phyloP scores from a whole-genome alignment of 2,888 invertebrate species.

The Sarcophaga variegata region DNA sequence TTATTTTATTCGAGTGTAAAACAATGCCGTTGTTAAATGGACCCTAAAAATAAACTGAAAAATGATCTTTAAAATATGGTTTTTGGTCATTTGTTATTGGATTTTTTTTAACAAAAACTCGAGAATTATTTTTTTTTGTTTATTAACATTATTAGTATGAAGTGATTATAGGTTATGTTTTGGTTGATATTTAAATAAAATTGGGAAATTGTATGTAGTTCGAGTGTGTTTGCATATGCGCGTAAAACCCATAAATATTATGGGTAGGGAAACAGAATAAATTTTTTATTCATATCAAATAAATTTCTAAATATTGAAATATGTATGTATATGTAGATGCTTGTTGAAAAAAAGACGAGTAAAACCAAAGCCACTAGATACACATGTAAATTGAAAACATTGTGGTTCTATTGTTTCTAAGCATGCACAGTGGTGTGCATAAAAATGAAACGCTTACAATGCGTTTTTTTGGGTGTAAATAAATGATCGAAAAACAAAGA shows the following conservation, averaged over 20 bases:
- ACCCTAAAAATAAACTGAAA: slow-evolving; percentile 30
- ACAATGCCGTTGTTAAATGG: slow-evolving; percentile 27
- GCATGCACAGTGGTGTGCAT: too few relatives aligned
- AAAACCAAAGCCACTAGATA: not conserved
- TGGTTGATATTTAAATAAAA: not conserved
- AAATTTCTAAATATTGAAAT: too few relatives aligned
- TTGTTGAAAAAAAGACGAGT: not conserved
- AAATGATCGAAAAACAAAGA: too few relatives aligned
- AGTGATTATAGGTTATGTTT: slow-evolving; percentile 28
- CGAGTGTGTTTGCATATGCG: too few relatives aligned
- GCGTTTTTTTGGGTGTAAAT: too few relatives aligned
- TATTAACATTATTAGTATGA: slow-evolving; percentile 18
- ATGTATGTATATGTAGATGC: too few relatives aligned
- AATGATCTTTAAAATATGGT: slow-evolving; percentile 9
- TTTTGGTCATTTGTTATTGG: not conserved
- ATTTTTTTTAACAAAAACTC: slow-evolving; percentile 1
- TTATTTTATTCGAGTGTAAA: slow-evolving; percentile 24
- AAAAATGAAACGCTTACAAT: too few relatives aligned
- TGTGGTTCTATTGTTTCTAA: not conserved
- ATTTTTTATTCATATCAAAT: too few relatives aligned
- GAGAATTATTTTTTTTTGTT: slow-evolving; percentile 20
- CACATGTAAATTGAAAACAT: not conserved
- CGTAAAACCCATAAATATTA: too few relatives aligned
- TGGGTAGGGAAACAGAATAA: too few relatives aligned
- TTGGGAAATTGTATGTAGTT: too few relatives aligned